Base-by-base conservation (phyloP, 2,113 vertebrate species). In the Hemiscyllium ocellatum region DNA sequence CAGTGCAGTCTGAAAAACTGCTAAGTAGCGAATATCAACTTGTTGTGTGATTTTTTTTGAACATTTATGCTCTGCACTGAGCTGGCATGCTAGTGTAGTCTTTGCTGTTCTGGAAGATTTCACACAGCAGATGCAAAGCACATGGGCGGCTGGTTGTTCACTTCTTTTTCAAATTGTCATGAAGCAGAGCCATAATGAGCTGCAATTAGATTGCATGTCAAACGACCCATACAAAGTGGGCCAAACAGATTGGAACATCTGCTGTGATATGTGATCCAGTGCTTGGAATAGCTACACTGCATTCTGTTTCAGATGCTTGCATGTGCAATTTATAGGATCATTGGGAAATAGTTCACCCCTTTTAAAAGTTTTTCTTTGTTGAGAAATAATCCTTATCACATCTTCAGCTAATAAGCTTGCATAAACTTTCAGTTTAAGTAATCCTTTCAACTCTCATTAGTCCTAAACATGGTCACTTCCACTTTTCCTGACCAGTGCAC, bases 131-230 rank as follows among this genome's bases (percentile, higher is more conserved):
- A 93, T 93, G 89, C 61, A 68, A 19, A 68, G 61, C 89, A 93
- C 89, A 93, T 66, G 33, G 61, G 61, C 33, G 8, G 89, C 66
- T 93, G 89, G 65, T n/a, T 66, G n/a, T 68, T 66, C 33, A 68
- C 22, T 93, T 93, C 22, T 68, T 68, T 76, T 93, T 37, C 89
- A 66, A 37, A 93, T 93, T 66, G n/a, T 66, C 61, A 93, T 68
- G 89, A 15, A 93, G 29, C 61, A 93, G 50, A 93, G n/a, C 17
- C 89, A 37, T 37, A 93, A 66, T n/a, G 37, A n/a, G n/a, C 56
- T 93, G 89, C 33, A 93, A 66, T 93, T 66, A 66, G 33, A 37
- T n/a, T 65, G 22, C 61, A 22, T 65, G 33, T 93, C 19, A 93
- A 66, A n/a, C 6, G 20, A 93, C 61, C 7, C 89, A 22, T 66